phyloP scores from a whole-genome alignment of 37 sponge, comb jelly and placozoan genomes.

The Cladorhizidae sp. region DNA sequence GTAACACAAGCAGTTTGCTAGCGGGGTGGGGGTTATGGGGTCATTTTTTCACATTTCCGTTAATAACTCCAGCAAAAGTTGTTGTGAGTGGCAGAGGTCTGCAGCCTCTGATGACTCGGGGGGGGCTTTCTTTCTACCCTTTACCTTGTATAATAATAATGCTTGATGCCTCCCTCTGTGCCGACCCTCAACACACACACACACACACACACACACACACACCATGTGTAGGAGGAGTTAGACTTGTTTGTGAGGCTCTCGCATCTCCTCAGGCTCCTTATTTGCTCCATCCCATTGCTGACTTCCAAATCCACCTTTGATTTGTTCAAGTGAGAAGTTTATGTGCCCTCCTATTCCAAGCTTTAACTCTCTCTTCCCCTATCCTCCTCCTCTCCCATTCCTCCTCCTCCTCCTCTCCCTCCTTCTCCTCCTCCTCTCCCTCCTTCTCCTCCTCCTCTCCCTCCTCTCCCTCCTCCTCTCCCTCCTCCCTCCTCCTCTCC shows the following conservation, averaged over 20 bases:
- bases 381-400: neutral
- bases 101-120: too few species aligned
- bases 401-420: constrained; percentile 22
- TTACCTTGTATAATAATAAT: neutral
- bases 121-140: too few species aligned
- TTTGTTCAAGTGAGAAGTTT: neutral
- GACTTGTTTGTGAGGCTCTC: neutral
- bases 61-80: too few species aligned
- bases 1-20: too few species aligned
- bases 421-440: constrained; percentile 29
- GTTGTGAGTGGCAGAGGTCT: too few species aligned
- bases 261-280: neutral
- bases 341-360: neutral
- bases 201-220: too few species aligned
- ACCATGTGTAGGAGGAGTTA: neutral
- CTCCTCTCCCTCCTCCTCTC: neutral
- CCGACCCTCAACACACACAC: too few species aligned
- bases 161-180: neutral
- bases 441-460: constrained; percentile 45
- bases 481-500: too few species aligned
- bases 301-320: neutral
- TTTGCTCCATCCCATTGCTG: neutral
- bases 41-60: too few species aligned
- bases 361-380: too few species aligned
- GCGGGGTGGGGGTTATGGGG: too few species aligned